Percentiles rank a stretch among this genome's conserved stretches.
Conservation (phyloP, 2,113 vertebrate species). For the Otus sunia region DNA sequence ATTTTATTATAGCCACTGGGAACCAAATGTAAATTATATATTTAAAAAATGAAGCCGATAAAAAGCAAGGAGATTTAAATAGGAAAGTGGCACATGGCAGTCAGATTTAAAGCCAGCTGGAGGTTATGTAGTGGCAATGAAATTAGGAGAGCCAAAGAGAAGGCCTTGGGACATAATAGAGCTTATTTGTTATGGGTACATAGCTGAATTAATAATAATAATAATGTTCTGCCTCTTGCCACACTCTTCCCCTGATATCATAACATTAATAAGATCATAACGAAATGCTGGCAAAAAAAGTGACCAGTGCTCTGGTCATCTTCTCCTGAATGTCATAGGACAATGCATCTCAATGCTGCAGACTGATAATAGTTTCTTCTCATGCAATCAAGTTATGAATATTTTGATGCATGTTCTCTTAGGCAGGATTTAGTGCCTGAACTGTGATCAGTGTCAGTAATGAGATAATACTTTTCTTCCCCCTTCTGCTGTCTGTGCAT, state of each 20-base stretch:
- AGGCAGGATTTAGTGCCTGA: slow-evolving; percentile 38
- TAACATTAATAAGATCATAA: neutral
- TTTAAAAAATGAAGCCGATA: neutral
- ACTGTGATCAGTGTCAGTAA: neutral
- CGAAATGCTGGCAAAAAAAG: neutral
- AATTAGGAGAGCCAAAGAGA: neutral
- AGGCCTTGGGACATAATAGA: neutral
- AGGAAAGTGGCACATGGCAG: neutral
- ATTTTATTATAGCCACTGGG: neutral
- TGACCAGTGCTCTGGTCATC: neutral
- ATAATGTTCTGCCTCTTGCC: neutral
- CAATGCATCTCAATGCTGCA: neutral
- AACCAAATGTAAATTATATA: neutral
- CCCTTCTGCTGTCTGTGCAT: slow-evolving; percentile 29
- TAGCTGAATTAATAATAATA: neutral
- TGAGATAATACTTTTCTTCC: neutral
- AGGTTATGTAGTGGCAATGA: neutral
- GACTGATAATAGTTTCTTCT: neutral
- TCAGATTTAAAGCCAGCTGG: slow-evolving; percentile 15
- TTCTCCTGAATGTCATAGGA: neutral
- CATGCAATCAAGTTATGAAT: slow-evolving; percentile 8
- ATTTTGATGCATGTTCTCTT: slow-evolving; percentile 14
- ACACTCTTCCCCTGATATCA: neutral
- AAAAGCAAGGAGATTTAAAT: slow-evolving; percentile 1
- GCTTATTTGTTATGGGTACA: neutral